Base-by-base conservation (phyloP, 2,888 invertebrate genomes). In the Podotricha telesiphe region DNA sequence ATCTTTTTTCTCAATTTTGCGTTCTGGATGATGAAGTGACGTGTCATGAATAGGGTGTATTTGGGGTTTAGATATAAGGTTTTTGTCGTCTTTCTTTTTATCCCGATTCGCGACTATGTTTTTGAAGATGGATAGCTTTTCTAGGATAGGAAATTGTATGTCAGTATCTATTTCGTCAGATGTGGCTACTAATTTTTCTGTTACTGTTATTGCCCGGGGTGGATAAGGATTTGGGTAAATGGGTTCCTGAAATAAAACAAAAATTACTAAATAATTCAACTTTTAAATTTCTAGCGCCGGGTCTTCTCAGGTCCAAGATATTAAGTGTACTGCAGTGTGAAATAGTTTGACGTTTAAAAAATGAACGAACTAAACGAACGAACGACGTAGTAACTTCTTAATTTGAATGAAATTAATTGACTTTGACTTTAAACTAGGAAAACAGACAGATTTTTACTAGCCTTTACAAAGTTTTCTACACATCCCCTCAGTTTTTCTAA, bases 1-100 rank as follows among this genome's bases (percentile, higher is more conserved):
- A 34, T 93, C 89, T 75, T 93, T 93, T 69, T 92, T 93, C 66
- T 89, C 91, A 0, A 88, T 92, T 69, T 83, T 90, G 17, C 84
- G 83, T 4, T 91, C 86, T 6, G 77, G 77, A 20, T 93, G 92
- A 6, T 83, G 77, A 0, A 86, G 22, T 0, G 77, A 76, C 0
- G 80, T 76, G 0, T 93, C 93, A 48, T 92, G 90, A 0, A 87
- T 0, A 0, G 93, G 93, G 67, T 91, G 91, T 1, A 88, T 74
- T 70, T 93, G 93, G 0, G 86, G 84, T 74, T 92, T 89, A 0
- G 82, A 77, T 8, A 84, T 76, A 0, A 93, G 72, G 51, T 70
- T 76, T 4, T 81, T 75, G 1, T 77, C 77, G 19, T 77, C 79
- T 19, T 80, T 82, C 1, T 75, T 76, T 47, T 77, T 81, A 0